These are phyloP conservation scores for Astyanax mexicanus DNA, from an alignment of 2,797 vertebrate genomes.

Conservation along the genomic window DNA sequence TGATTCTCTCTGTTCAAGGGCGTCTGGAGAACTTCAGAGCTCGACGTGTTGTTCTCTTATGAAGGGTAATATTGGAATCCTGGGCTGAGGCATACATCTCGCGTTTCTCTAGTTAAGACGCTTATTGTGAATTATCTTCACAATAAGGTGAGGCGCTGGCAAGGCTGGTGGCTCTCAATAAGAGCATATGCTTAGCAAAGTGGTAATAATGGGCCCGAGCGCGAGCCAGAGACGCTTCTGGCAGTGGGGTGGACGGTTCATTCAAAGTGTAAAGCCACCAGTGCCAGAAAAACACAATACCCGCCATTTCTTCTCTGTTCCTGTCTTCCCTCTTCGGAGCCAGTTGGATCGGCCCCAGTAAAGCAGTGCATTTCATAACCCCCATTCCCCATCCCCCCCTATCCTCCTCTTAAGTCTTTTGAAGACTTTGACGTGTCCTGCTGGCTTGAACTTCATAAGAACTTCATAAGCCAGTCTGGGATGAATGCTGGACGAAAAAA, in stretches of 20 bases:
- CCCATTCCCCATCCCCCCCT: too few relatives aligned
- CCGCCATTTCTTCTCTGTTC: constrained; percentile 3
- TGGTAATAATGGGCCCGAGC: constrained; percentile 26
- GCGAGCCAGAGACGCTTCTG: constrained; percentile 11
- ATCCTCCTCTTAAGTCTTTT: not conserved
- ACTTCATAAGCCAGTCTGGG: not conserved
- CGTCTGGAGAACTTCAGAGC: constrained; percentile 2
- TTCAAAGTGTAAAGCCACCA: constrained; percentile 30
- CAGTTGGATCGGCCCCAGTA: constrained; percentile 21
- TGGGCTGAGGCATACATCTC: not conserved
- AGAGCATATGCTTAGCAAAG: constrained; percentile 29
- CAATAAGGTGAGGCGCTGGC: constrained; percentile 8
- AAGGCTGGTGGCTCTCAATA: not conserved
- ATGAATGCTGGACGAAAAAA: constrained; percentile 3
- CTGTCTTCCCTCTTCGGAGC: not conserved
- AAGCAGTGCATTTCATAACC: not conserved
- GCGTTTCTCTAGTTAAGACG: not conserved
- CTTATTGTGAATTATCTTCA: constrained; percentile 18
- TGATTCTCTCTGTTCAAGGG: not conserved
- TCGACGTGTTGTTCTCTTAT: not conserved
- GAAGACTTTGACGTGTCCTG: not conserved
- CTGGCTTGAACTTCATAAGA: constrained; percentile 20
- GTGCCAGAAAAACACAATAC: constrained; percentile 1
- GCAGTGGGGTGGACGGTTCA: constrained; percentile 1
- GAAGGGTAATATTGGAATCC: constrained; percentile 9